Conservation (phyloP, 1,140 invertebrate species). For the Gonioctena quinquepunctata region DNA sequence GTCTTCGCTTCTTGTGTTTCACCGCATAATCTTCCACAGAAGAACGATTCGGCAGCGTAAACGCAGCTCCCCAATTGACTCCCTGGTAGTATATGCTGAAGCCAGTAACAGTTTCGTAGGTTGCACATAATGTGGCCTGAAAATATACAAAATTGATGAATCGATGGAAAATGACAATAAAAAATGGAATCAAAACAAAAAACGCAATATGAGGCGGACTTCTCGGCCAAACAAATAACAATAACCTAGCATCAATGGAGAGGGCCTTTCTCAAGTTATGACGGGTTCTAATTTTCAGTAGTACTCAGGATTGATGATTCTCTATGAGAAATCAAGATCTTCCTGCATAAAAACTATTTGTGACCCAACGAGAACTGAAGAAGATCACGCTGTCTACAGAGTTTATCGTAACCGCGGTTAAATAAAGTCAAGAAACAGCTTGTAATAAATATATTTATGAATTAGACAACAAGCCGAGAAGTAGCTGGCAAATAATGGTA, state of each 20-base stretch:
- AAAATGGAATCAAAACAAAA: background rate
- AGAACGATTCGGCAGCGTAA: slow-evolving; percentile 72
- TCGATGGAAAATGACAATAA: background rate
- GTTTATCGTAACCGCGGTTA: too few species aligned
- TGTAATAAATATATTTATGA: too few species aligned
- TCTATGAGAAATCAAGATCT: too few species aligned
- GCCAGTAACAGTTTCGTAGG: slow-evolving; percentile 37
- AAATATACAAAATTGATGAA: background rate
- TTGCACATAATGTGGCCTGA: slow-evolving; percentile 37
- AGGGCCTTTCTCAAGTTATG: slow-evolving; percentile 23
- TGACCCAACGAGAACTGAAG: too few species aligned
- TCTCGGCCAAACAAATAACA: background rate
- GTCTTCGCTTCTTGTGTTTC: slow-evolving; percentile 57
- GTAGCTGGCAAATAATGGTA: too few species aligned
- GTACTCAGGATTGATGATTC: background rate
- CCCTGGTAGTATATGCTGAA: slow-evolving; percentile 67
- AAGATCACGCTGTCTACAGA: too few species aligned
- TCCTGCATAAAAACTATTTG: too few species aligned
- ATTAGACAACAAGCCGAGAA: too few species aligned
- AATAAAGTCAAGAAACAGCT: too few species aligned
- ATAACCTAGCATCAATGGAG: background rate
- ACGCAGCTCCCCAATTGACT: slow-evolving; percentile 76
- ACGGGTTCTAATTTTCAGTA: background rate
- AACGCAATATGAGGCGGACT: background rate
- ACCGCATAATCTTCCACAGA: slow-evolving; percentile 58